phyloP scores from a whole-genome alignment of 2,888 invertebrate genomes.

The Sinhomidia bicolor region DNA sequence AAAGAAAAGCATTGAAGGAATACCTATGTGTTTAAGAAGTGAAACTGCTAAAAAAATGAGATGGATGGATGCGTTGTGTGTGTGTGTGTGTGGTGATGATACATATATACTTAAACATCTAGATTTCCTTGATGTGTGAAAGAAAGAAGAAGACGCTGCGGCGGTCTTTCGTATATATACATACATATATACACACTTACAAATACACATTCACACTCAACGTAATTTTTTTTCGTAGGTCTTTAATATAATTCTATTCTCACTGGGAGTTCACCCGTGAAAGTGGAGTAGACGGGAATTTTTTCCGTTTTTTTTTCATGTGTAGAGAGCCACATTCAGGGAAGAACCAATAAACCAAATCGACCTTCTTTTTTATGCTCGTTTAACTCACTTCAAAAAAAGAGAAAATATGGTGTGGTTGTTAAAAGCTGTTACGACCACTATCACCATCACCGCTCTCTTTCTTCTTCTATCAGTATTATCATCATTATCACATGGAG shows the following conservation, averaged over 20 bases:
- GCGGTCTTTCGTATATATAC: no score
- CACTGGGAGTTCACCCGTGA: conserved; percentile 56
- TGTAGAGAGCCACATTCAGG: neutral
- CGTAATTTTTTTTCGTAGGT: conserved; percentile 18
- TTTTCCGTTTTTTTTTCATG: conserved; percentile 41
- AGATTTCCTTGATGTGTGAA: neutral
- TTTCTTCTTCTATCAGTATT: no score
- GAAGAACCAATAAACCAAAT: conserved; percentile 65
- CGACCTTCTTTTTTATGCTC: conserved; percentile 49
- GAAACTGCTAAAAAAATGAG: conserved; percentile 54
- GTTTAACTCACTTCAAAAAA: conserved; percentile 43
- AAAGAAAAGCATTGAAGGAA: no score
- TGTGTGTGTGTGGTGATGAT: no score
- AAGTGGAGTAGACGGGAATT: conserved; percentile 56
- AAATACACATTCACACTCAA: neutral
- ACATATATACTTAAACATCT: no score
- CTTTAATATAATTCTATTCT: conserved; percentile 48
- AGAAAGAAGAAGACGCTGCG: no score
- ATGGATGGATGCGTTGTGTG: neutral
- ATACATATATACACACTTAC: neutral
- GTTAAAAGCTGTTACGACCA: conserved; percentile 37
- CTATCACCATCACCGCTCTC: neutral
- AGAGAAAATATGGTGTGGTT: conserved; percentile 42
- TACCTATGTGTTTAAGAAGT: conserved; percentile 37
- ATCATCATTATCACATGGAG: neutral